phyloP scores from a whole-genome alignment of 2,888 invertebrate genomes.

The Chironomus riparius region DNA sequence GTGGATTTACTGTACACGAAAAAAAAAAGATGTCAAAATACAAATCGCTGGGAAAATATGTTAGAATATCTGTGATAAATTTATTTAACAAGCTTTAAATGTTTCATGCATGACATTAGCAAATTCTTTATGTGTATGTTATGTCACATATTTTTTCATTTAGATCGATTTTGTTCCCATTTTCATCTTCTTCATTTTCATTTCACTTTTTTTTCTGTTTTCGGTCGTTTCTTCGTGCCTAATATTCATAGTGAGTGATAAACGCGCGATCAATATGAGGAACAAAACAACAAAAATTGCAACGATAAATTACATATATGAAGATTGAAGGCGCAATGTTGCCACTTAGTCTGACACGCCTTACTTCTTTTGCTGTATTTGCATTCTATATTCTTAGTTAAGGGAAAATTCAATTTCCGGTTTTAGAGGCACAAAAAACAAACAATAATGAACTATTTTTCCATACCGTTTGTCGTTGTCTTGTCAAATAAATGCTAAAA shows the following conservation, averaged over 20 bases:
- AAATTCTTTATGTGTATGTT: slow-evolving; percentile 64
- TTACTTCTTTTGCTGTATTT: not conserved
- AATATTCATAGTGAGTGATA: too few relatives aligned
- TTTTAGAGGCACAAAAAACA: not conserved
- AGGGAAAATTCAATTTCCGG: slow-evolving; percentile 1
- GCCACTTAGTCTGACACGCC: not conserved
- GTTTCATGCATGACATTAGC: slow-evolving; percentile 35
- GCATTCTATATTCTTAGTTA: not conserved
- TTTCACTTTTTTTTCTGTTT: too few relatives aligned
- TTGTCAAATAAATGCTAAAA: not conserved
- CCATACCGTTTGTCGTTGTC: not conserved
- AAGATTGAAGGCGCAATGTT: not conserved
- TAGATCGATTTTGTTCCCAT: slow-evolving; percentile 25
- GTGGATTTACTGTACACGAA: slow-evolving; percentile 42
- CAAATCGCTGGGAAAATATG: slow-evolving; percentile 33
- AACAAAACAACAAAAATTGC: too few relatives aligned
- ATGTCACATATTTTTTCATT: slow-evolving; percentile 31
- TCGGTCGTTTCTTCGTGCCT: too few relatives aligned
- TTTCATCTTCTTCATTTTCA: too few relatives aligned
- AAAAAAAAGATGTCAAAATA: slow-evolving; percentile 32
- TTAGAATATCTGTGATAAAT: slow-evolving; percentile 34
- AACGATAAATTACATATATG: not conserved
- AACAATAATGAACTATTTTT: not conserved
- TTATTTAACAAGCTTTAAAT: slow-evolving; percentile 26
- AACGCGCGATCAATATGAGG: too few relatives aligned